Base-by-base conservation (phyloP, 2,888 invertebrate species). In the Oscheius sp. region DNA sequence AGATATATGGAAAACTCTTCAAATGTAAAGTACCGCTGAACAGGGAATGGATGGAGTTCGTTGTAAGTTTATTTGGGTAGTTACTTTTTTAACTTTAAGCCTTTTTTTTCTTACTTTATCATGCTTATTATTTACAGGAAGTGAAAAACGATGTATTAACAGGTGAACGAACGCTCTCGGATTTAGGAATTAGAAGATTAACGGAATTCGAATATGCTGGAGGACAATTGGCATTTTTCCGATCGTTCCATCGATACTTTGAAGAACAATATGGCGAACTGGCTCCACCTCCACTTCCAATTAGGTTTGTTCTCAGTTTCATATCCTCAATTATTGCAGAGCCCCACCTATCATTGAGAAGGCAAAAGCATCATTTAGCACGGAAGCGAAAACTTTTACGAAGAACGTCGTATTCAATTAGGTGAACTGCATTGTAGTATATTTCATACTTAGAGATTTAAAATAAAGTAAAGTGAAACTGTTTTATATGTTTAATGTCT, bases 121-220 rank as follows among this genome's bases (percentile, higher is more conserved):
- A 20, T 26, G 14, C 26, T 51, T 30, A 17, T 14, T 49, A 17
- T 26, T 17, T 41, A 24, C 64, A 88, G 88, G 88, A 89, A 72
- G 84, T 82, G 32, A 74, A 86, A 26, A 86, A 85, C 41, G 88
- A 88, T 73, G 76, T 83, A 33, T 67, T 87, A 54, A 85, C 84
- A 3, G 86, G 84, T 5, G 67, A 70, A 24, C 86, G 85, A 6
- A 87, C 87, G 0, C 78, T 89, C 44, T 84, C 86, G 67, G 88
- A 89, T 74, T 82, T 89, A 12, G 88, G 88, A n/a, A 86, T 88
- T 17, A 77, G 82, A 9, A 73, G 81, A 32, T 78, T 87, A 68
- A 85, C 85, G 3, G 81, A 79, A 26, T 81, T 88, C 68, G 87
- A 88, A 66, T 71, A 77, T 49, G 73, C 78, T 67, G 84, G 84